Evolutionary conservation across 2,888 invertebrate species (phyloP).

Genomic region (Drosophila paracracens): DNA sequence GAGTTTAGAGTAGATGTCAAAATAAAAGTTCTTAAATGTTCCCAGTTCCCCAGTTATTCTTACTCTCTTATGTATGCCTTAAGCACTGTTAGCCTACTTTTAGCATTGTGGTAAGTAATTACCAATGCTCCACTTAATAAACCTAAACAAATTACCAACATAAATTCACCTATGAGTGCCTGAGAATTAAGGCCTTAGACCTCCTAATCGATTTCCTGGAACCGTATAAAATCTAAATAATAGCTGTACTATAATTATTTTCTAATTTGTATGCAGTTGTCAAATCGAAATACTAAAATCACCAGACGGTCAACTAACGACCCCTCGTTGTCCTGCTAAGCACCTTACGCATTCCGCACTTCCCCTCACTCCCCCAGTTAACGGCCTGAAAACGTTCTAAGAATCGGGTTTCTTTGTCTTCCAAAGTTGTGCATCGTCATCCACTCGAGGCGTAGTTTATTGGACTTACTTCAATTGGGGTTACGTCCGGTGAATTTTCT

Average conservation of each 20-base stretch:
- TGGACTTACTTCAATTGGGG: slow-evolving; percentile 32
- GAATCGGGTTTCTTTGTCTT: slow-evolving; percentile 15
- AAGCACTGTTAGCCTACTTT: not conserved
- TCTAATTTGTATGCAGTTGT: slow-evolving; percentile 67
- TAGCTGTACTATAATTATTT: slow-evolving; percentile 64
- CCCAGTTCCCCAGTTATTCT: not conserved
- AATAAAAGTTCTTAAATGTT: not conserved
- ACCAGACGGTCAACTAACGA: slow-evolving; percentile 26
- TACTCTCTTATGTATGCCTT: not conserved
- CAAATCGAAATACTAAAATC: slow-evolving; percentile 23
- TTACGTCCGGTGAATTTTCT: slow-evolving; percentile 60
- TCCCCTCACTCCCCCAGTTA: slow-evolving; percentile 7
- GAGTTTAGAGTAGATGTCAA: not conserved
- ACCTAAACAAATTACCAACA: slow-evolving; percentile 28
- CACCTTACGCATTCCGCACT: slow-evolving; percentile 49
- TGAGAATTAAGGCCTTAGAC: not conserved
- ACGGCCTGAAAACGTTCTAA: slow-evolving; percentile 25
- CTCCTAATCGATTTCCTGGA: slow-evolving; percentile 54
- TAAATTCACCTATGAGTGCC: slow-evolving; percentile 24
- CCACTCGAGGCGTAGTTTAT: slow-evolving; percentile 61
- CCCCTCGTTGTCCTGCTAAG: slow-evolving; percentile 27
- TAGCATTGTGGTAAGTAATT: slow-evolving; percentile 20
- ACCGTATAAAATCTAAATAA: slow-evolving; percentile 35
- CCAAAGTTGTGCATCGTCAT: slow-evolving; percentile 33
- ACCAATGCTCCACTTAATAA: slow-evolving; percentile 47